phyloP scores from a whole-genome alignment of 2,113 vertebrate species.

The Erpornis zantholeuca region DNA sequence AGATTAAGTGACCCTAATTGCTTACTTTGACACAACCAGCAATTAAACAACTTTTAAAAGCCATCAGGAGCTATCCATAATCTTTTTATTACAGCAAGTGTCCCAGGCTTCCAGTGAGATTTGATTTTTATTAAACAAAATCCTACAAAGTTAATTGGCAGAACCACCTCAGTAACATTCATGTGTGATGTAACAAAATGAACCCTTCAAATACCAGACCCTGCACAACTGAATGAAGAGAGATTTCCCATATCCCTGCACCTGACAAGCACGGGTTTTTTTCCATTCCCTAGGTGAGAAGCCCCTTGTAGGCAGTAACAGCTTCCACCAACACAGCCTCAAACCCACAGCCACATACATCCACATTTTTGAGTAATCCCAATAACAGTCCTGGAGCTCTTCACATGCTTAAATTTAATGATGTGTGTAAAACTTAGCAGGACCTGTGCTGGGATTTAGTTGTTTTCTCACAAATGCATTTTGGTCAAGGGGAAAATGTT shows the following conservation, averaged over 20 bases:
- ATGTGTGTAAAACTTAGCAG: background rate
- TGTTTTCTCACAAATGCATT: background rate
- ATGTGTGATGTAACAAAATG: background rate
- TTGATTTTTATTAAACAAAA: slow-evolving; percentile 58
- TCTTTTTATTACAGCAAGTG: background rate
- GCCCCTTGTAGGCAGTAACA: background rate
- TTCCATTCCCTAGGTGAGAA: background rate
- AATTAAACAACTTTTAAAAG: slow-evolving; percentile 44
- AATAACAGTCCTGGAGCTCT: background rate
- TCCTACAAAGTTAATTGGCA: background rate
- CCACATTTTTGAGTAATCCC: background rate
- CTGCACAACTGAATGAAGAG: background rate
- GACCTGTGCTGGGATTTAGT: background rate
- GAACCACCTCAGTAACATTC: background rate
- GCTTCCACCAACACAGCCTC: background rate
- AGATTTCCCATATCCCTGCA: background rate
- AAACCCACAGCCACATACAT: background rate
- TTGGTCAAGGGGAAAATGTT: background rate
- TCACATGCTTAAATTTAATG: background rate
- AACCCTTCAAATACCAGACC: background rate
- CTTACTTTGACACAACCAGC: slow-evolving; percentile 18
- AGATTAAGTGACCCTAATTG: slow-evolving; percentile 40
- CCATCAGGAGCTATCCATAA: slow-evolving; percentile 10
- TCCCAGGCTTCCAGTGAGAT: slow-evolving; percentile 15
- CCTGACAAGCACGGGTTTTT: background rate